Evolutionary conservation across 2,797 vertebrate genomes (phyloP).

Genomic region (Sarcoramphus papa): DNA sequence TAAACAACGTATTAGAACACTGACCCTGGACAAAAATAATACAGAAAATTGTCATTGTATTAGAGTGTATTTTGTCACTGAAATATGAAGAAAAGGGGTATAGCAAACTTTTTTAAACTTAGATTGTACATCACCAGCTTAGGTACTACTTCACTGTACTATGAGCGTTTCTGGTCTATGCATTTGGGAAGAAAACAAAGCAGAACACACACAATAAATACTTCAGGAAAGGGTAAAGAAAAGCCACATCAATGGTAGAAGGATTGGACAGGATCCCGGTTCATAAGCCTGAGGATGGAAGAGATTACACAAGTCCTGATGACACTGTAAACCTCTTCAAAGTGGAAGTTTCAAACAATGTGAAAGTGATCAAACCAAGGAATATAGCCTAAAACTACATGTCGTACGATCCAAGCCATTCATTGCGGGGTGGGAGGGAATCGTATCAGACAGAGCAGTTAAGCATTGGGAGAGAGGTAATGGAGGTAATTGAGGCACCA

Average conservation of each 20-base stretch:
- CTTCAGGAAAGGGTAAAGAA: background rate
- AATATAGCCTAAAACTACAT: background rate
- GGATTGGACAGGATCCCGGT: background rate
- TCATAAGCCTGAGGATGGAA: background rate
- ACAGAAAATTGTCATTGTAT: background rate
- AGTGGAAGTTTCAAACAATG: background rate
- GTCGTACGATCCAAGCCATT: rapidly evolving
- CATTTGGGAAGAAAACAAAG: background rate
- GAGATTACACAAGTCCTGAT: background rate
- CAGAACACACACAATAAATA: background rate
- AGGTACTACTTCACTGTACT: background rate
- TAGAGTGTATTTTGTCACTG: background rate
- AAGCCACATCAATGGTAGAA: background rate
- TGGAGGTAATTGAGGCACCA: conserved; percentile 58
- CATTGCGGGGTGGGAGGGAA: rapidly evolving
- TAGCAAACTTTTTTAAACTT: background rate
- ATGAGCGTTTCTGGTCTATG: background rate
- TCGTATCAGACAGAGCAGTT: background rate
- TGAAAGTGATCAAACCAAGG: background rate
- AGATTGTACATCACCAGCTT: background rate
- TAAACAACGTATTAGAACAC: background rate
- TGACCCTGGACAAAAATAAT: background rate
- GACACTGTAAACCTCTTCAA: background rate
- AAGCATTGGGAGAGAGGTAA: conserved; percentile 29
- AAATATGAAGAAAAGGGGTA: background rate